Evolutionary conservation across 2,888 invertebrate genomes (phyloP).

Genomic region (Andrena marginata): DNA sequence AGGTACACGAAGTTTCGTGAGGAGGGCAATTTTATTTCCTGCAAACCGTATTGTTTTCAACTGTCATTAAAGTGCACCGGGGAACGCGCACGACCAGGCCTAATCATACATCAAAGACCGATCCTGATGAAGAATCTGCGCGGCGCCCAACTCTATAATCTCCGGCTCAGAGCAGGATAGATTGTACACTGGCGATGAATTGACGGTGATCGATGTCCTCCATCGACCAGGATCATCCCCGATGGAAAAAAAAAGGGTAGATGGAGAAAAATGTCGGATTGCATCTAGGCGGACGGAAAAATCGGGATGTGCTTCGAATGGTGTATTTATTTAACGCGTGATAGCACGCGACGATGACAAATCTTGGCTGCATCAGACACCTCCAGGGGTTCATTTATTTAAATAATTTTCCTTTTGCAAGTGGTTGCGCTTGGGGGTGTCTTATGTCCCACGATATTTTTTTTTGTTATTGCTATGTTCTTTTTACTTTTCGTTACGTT

Average conservation of each 20-base stretch:
- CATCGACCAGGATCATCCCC: slow-evolving; percentile 40
- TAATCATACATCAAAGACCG: slow-evolving; percentile 56
- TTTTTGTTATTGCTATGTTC: too few relatives aligned
- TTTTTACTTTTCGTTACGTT: too few relatives aligned
- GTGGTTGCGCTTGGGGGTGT: too few relatives aligned
- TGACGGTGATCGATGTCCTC: slow-evolving; percentile 64
- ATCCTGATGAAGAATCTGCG: slow-evolving; percentile 54
- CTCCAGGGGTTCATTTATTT: background rate
- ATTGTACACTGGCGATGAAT: slow-evolving; percentile 59
- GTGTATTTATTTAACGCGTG: slow-evolving; percentile 29
- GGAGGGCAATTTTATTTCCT: slow-evolving; percentile 41
- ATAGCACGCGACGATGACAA: slow-evolving; percentile 8
- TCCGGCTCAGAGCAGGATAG: slow-evolving; percentile 53
- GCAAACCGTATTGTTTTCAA: slow-evolving; percentile 48
- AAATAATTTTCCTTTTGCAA: background rate
- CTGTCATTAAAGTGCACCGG: slow-evolving; percentile 49
- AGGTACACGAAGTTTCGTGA: background rate
- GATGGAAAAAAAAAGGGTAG: slow-evolving; percentile 26
- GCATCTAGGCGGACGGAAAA: slow-evolving; percentile 33
- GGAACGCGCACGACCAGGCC: slow-evolving; percentile 33
- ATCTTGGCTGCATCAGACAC: too few relatives aligned
- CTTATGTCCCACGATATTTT: too few relatives aligned
- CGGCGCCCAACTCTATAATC: slow-evolving; percentile 57
- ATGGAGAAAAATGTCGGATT: slow-evolving; percentile 32
- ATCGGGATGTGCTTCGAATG: slow-evolving; percentile 19